Evolutionary conservation across 2,888 invertebrate genomes (phyloP).

Genomic region (Caenorhabditis wallacei): DNA sequence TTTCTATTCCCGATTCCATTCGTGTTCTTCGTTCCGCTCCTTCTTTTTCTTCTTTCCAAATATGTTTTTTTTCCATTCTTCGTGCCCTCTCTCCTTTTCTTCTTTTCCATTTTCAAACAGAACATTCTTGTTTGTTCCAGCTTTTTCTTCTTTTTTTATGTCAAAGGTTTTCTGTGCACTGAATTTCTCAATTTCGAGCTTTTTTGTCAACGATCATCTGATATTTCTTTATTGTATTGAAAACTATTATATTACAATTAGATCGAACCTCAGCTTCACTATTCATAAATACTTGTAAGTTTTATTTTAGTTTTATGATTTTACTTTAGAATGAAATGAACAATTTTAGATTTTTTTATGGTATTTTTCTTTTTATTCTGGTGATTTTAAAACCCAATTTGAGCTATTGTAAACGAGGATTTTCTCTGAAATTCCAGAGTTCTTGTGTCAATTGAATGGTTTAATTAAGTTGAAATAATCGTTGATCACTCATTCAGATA

Average conservation of each 20-base stretch:
- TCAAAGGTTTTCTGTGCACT: constrained; percentile 35
- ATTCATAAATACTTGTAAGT: constrained; percentile 26
- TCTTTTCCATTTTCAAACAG: constrained; percentile 7
- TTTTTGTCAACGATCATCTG: constrained; percentile 6
- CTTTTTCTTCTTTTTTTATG: constrained; percentile 6
- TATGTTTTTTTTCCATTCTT: constrained; percentile 31
- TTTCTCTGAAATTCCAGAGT: too few relatives aligned
- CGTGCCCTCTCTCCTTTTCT: constrained; percentile 4
- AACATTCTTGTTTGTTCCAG: constrained; percentile 37
- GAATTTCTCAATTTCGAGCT: constrained; percentile 38
- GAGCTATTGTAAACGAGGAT: too few relatives aligned
- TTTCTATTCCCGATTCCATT: constrained; percentile 28
- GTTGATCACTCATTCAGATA: constrained; percentile 16
- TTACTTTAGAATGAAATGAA: constrained; percentile 6
- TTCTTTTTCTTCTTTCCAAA: constrained; percentile 22
- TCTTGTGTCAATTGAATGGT: too few relatives aligned
- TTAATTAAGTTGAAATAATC: constrained; percentile 5
- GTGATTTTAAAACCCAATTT: neutral
- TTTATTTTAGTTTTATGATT: constrained; percentile 17
- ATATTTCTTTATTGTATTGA: constrained; percentile 6
- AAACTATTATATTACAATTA: neutral
- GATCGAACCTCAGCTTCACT: neutral
- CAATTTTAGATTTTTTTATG: neutral
- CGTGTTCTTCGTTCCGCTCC: constrained; percentile 20
- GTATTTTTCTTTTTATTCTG: neutral